Conservation (phyloP, 2,888 invertebrate genomes). For the Lordiphosa andalusiaca region DNA sequence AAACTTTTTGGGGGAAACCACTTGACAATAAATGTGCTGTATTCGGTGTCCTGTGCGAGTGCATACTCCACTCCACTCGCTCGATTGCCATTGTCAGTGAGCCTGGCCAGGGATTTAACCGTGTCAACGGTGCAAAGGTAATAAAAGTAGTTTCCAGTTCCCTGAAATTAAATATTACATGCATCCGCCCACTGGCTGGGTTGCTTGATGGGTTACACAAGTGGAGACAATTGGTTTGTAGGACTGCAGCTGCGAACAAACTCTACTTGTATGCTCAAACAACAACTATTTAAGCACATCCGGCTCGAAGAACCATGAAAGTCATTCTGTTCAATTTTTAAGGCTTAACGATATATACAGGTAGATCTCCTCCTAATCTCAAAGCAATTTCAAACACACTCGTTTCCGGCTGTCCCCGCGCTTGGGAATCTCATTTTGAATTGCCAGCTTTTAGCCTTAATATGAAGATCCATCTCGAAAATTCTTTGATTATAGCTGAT, state of each 20-base stretch:
- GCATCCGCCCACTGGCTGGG: constrained; percentile 38
- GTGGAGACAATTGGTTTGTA: too few species aligned
- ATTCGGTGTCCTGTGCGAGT: constrained; percentile 9
- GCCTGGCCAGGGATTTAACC: constrained; percentile 57
- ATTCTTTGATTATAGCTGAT: not conserved
- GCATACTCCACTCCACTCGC: constrained; percentile 4
- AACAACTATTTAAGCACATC: too few species aligned
- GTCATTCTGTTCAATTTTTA: too few species aligned
- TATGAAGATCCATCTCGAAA: not conserved
- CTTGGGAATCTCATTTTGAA: too few species aligned
- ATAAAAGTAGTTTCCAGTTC: constrained; percentile 61
- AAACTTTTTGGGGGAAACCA: constrained; percentile 47
- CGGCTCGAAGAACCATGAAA: too few species aligned
- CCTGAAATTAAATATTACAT: constrained; percentile 69
- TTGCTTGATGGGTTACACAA: constrained; percentile 21
- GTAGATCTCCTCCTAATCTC: too few species aligned
- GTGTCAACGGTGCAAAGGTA: constrained; percentile 67
- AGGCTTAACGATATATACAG: too few species aligned
- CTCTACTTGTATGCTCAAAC: too few species aligned
- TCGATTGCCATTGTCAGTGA: constrained; percentile 42
- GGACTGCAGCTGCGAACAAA: too few species aligned
- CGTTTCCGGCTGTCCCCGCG: too few species aligned
- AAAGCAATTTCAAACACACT: too few species aligned
- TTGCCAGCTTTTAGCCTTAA: too few species aligned
- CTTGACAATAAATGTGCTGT: constrained; percentile 60